Conservation (phyloP, 2,888 invertebrate species). For the Agrotis ipsilon region DNA sequence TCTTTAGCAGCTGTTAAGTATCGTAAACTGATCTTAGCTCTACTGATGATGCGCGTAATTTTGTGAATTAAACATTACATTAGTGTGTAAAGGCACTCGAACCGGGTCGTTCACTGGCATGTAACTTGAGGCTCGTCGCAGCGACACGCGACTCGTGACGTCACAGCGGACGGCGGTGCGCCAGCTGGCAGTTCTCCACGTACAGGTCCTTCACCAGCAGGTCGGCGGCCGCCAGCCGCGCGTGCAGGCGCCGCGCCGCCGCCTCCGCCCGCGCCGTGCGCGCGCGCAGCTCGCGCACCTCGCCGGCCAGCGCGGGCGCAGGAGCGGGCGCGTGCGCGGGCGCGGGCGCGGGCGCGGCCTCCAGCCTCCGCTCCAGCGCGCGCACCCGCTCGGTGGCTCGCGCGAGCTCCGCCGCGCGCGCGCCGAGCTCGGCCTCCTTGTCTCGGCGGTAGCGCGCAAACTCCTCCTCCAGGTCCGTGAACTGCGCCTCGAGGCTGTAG, state of each 20-base stretch:
- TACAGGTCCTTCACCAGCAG: conserved; percentile 95
- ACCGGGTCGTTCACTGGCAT: conserved; percentile 11
- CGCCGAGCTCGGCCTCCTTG: conserved; percentile 77
- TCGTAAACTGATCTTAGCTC: not conserved
- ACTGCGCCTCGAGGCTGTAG: conserved; percentile 89
- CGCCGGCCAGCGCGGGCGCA: conserved; percentile 74
- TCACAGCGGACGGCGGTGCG: conserved; percentile 72
- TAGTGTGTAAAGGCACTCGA: conserved; percentile 56
- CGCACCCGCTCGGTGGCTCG: conserved; percentile 51
- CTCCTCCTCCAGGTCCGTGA: conserved; percentile 69
- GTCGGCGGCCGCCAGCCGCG: conserved; percentile 94
- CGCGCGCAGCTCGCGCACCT: conserved; percentile 85
- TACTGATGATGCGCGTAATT: conserved; percentile 8
- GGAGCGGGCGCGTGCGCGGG: conserved; percentile 31
- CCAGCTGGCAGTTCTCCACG: conserved; percentile 95
- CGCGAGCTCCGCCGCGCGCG: conserved; percentile 53
- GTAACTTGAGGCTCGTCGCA: not conserved
- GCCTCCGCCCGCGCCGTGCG: conserved; percentile 85
- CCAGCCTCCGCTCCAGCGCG: conserved; percentile 69
- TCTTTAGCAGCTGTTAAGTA: not conserved
- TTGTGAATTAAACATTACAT: conserved; percentile 3
- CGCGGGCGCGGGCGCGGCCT: conserved; percentile 69
- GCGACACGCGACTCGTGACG: not conserved
- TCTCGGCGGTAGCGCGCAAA: conserved; percentile 60
- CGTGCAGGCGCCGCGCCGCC: conserved; percentile 82